Base-by-base conservation (phyloP, 2,888 invertebrate species). In the Branchinecta sandiegonensis region DNA sequence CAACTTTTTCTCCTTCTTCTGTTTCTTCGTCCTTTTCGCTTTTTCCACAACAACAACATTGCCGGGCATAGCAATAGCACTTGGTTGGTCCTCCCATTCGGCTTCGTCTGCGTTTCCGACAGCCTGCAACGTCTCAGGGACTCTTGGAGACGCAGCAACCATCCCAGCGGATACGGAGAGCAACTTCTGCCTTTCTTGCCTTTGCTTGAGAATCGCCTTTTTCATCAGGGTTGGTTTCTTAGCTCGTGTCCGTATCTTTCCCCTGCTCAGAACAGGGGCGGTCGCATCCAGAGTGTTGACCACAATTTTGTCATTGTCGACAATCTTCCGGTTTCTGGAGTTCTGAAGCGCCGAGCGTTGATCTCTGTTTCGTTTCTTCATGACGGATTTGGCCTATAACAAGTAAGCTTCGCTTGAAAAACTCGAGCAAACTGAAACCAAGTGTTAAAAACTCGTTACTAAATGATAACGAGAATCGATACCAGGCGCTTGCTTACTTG, bases 161-260 rank as follows among this genome's bases (percentile, higher is more conserved):
- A 56, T 56, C 23, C 63, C 63, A 8, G 63, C 23, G n/a, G 63
- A 56, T 1, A 56, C 63, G 1, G 63, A 56, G 8, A 56, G 8
- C 14, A 56, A 23, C 23, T 56, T 56, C 23, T 56, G 63, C 10
- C 63, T 56, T 56, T 56, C 63, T 56, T 56, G 63, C 23, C 63
- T n/a, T 56, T 56, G 63, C 23, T 56, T 56, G n/a, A 74, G 67
- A 66, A 74, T 74, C 9, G 78, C 78, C 74, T 79, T 79, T 72
- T 80, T 80, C 67, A 81, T 72, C 9, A 77, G 76, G 66, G 79
- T 78, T 8, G 78, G 78, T 72, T 79, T 79, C 72, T 80, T 81
- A 46, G 74, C 73, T 46, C 73, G 75, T 71, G 79, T 79, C 56
- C 80, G 72, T 69, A 81, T 80, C 74, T 82, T 81, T 1, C 81